These are phyloP conservation scores for Centropus bengalensis DNA, from an alignment of 2,113 vertebrate species.

Conservation along the genomic window DNA sequence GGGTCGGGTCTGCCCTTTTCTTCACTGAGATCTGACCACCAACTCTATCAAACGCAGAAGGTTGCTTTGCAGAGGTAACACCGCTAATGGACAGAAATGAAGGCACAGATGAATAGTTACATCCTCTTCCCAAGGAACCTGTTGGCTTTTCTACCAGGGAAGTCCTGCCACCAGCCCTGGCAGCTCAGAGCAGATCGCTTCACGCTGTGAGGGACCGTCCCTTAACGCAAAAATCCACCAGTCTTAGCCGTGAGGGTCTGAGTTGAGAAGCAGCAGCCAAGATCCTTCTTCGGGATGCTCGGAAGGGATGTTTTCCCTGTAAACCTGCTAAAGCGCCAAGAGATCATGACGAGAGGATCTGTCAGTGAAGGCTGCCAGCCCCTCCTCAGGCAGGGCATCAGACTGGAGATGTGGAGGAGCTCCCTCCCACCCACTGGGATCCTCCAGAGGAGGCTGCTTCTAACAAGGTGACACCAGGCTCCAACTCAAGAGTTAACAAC, in stretches of 20 bases:
- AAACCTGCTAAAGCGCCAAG: not conserved
- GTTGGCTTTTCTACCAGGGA: not conserved
- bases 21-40: not conserved
- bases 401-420: not conserved
- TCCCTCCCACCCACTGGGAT: not conserved
- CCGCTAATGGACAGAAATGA: not conserved
- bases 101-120: not conserved
- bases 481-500: not conserved
- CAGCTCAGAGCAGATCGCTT: not conserved
- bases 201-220: not conserved
- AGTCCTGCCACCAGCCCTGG: not conserved
- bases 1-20: not conserved
- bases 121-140: not conserved
- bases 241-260: not conserved
- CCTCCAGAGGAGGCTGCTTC: not conserved
- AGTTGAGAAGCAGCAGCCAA: not conserved
- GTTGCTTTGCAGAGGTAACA: not conserved
- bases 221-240: not conserved
- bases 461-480: not conserved
- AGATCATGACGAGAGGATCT: not conserved
- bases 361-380: fast-evolving
- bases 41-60: not conserved
- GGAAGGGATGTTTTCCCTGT: not conserved
- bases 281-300: not conserved
- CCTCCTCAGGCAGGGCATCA: not conserved